Conservation (phyloP, 2,797 vertebrate species). For the Lutjanus campechanus region DNA sequence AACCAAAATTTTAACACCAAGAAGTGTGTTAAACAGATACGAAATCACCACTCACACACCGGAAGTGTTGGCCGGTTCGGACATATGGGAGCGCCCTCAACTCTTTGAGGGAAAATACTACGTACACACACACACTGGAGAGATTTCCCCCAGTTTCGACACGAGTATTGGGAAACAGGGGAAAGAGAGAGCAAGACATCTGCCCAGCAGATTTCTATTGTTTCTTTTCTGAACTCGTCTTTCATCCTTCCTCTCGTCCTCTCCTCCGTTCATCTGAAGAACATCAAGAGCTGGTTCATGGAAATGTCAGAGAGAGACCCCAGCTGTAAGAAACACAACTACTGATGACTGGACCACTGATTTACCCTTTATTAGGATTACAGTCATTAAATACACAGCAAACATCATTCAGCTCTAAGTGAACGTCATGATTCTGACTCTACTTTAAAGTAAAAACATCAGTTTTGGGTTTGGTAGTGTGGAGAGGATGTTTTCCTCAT, state of each 20-base stretch:
- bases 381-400: neutral
- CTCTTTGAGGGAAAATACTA: slow-evolving; percentile 40
- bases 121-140: slow-evolving; percentile 17
- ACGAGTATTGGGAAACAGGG: slow-evolving; percentile 47
- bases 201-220: slow-evolving; percentile 76
- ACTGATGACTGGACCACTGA: slow-evolving; percentile 7
- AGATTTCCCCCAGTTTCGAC: slow-evolving; percentile 51
- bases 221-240: slow-evolving; percentile 66
- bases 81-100: slow-evolving; percentile 4
- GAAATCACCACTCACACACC: slow-evolving; percentile 5
- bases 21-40: slow-evolving; percentile 6
- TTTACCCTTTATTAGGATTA: slow-evolving; percentile 24
- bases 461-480: neutral
- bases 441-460: neutral
- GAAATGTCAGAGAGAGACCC: slow-evolving; percentile 67
- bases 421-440: neutral
- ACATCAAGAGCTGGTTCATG: slow-evolving; percentile 77
- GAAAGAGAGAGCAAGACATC: slow-evolving; percentile 62
- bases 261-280: slow-evolving; percentile 73
- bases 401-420: neutral
- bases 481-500: neutral
- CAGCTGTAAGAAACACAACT: slow-evolving; percentile 20
- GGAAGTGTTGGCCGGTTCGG: neutral
- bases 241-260: slow-evolving; percentile 67
- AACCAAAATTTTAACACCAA: neutral